phyloP scores from a whole-genome alignment of 2,113 vertebrate species.

The Vulpes ferrilata region DNA sequence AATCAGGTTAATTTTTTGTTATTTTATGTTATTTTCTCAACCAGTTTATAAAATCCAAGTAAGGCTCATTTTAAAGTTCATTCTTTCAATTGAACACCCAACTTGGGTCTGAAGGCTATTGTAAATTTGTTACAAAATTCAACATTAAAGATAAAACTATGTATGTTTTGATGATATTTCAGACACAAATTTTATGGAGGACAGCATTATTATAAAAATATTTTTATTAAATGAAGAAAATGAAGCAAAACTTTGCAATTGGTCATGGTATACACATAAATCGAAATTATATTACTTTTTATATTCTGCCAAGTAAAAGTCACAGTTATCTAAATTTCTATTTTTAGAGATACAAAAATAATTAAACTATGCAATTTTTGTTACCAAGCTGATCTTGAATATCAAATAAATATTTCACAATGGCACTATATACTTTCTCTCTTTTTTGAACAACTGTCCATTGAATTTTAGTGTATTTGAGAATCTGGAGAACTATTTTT shows the following conservation, averaged over 20 bases:
- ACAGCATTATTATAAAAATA: not conserved
- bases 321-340: not conserved
- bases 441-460: not conserved
- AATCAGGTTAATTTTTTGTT: not conserved
- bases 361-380: not conserved
- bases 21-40: not conserved
- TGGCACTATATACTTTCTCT: not conserved
- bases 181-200: not conserved
- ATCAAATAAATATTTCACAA: constrained; percentile 21
- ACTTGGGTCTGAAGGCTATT: not conserved
- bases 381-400: not conserved
- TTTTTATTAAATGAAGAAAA: constrained; percentile 36
- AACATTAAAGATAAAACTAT: not conserved
- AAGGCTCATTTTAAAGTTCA: not conserved
- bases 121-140: not conserved
- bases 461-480: not conserved
- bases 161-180: not conserved
- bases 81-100: not conserved
- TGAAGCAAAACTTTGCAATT: not conserved
- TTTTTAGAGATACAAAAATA: not conserved
- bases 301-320: not conserved
- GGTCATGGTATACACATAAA: not conserved
- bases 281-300: not conserved
- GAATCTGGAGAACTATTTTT: not conserved
- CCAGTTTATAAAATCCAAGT: not conserved